Evolutionary conservation across 2,888 invertebrate species (phyloP).

Genomic region (Drosophila cyrtoloma): DNA sequence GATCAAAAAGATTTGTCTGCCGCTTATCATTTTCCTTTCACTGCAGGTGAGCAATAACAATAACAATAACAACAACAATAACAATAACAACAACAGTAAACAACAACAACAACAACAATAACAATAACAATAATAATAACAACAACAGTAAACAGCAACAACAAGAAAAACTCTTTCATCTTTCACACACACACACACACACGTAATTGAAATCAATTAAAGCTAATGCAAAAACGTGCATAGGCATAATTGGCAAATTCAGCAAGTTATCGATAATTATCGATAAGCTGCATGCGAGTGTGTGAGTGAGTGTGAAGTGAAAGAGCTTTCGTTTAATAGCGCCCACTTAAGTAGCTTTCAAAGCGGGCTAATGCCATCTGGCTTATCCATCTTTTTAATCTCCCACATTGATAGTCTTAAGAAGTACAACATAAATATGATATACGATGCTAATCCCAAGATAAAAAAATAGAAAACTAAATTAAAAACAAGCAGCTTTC

Average conservation of each 20-base stretch:
- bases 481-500: neutral
- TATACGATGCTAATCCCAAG: neutral
- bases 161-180: constrained; percentile 25
- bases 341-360: constrained; percentile 7
- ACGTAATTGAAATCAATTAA: constrained; percentile 58
- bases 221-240: constrained; percentile 37
- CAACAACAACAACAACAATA: constrained; percentile 17
- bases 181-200: constrained; percentile 4
- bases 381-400: neutral
- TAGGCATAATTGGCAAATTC: constrained; percentile 22
- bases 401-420: neutral
- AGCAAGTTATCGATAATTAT: constrained; percentile 42
- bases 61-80: constrained; percentile 14
- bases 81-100: neutral
- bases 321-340: constrained; percentile 35
- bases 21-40: constrained; percentile 83
- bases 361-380: constrained; percentile 6
- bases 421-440: neutral
- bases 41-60: constrained; percentile 81
- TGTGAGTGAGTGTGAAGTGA: constrained; percentile 24
- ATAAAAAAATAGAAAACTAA: neutral
- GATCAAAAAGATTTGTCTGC: constrained; percentile 82
- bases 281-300: constrained; percentile 21
- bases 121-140: constrained; percentile 4
- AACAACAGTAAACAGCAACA: constrained; percentile 20